These are phyloP conservation scores for Pelodytes ibericus DNA, from an alignment of 2,797 vertebrate genomes.

Conservation along the genomic window DNA sequence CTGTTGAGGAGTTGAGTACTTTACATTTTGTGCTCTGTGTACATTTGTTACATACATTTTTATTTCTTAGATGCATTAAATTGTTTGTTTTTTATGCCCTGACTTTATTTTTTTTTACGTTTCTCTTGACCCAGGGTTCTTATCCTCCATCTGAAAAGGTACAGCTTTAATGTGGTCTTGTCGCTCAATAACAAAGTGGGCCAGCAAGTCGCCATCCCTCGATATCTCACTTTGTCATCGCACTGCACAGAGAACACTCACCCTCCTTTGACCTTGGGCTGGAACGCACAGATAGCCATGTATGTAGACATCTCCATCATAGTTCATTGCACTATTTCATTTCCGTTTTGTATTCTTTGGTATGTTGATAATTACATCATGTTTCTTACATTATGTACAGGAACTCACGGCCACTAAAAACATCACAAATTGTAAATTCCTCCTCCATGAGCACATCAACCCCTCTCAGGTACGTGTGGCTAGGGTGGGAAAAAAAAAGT, in stretches of 20 bases:
- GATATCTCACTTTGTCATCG: conserved; percentile 88
- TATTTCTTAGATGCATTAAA: too few species aligned
- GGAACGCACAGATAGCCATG: conserved; percentile 81
- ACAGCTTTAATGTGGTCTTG: conserved; percentile 94
- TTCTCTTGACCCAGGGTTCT: conserved; percentile 92
- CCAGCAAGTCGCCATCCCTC: conserved; percentile 94
- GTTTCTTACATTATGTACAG: conserved; percentile 58
- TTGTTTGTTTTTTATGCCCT: conserved; percentile 46
- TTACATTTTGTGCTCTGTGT: too few species aligned
- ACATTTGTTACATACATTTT: too few species aligned
- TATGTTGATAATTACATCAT: background rate
- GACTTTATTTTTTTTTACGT: too few species aligned
- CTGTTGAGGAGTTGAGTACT: too few species aligned
- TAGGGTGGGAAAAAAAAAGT: too few species aligned
- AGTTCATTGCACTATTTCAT: too few species aligned
- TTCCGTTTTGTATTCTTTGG: background rate
- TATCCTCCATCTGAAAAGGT: conserved; percentile 97
- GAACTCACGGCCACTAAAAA: conserved; percentile 90
- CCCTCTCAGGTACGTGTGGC: conserved; percentile 74
- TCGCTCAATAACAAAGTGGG: conserved; percentile 97
- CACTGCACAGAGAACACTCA: conserved; percentile 91
- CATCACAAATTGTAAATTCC: conserved; percentile 86
- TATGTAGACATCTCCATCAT: conserved; percentile 69
- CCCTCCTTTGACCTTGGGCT: conserved; percentile 82
- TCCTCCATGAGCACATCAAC: conserved; percentile 74